These are phyloP conservation scores for Lepus europaeus DNA, from an alignment of 2,113 vertebrate genomes.

Conservation along the genomic window DNA sequence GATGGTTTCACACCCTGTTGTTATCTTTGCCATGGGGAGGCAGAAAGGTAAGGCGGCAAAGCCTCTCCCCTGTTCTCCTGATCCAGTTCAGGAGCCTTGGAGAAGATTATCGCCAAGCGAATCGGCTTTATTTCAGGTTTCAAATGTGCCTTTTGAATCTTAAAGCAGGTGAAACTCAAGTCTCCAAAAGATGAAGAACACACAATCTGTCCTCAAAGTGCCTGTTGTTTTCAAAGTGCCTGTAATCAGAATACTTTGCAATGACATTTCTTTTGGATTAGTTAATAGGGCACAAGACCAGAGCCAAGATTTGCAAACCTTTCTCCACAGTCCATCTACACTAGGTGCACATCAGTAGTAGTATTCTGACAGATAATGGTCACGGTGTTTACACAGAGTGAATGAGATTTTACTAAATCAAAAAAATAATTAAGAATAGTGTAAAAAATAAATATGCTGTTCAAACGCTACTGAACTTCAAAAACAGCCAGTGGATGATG, in stretches of 20 bases:
- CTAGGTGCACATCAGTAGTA: too few relatives aligned
- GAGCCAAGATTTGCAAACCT: neutral
- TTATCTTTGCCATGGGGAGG: conserved; percentile 44
- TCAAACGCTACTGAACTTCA: conserved; percentile 45
- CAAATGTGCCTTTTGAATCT: conserved; percentile 60
- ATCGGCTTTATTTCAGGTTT: conserved; percentile 71
- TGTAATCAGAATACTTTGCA: conserved; percentile 51
- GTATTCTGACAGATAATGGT: neutral
- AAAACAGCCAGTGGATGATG: neutral
- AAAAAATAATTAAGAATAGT: neutral
- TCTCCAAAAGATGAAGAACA: conserved; percentile 43
- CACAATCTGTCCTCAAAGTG: conserved; percentile 49
- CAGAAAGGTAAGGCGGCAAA: neutral
- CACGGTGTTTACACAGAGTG: neutral
- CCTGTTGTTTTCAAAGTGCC: conserved; percentile 49
- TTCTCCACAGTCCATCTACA: neutral
- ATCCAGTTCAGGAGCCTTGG: conserved; percentile 5
- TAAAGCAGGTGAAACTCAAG: conserved; percentile 65
- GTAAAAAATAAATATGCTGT: conserved; percentile 43
- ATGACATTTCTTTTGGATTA: conserved; percentile 15
- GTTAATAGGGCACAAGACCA: neutral
- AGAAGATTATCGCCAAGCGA: conserved; percentile 5
- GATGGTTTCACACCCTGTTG: neutral
- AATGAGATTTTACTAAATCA: neutral
- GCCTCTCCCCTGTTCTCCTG: neutral